These are phyloP conservation scores for Garrulus glandarius DNA, from an alignment of 2,797 vertebrate genomes.

Conservation along the genomic window DNA sequence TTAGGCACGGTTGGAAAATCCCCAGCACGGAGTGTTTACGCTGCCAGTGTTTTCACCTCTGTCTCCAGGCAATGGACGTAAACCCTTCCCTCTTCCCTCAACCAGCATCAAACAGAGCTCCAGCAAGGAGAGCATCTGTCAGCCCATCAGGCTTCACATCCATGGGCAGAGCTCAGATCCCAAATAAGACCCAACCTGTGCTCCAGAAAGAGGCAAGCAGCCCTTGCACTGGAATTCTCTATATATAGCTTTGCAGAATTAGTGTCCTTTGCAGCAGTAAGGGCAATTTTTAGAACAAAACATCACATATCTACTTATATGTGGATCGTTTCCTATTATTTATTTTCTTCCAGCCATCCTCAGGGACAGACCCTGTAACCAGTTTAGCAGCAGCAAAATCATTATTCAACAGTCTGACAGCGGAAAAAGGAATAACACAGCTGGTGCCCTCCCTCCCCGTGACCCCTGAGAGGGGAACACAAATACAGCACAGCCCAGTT, in stretches of 20 bases:
- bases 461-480: background rate
- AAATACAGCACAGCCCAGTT: background rate
- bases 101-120: conserved; percentile 75
- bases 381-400: conserved; percentile 23
- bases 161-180: conserved; percentile 79
- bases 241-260: conserved; percentile 47
- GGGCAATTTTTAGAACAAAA: conserved; percentile 59
- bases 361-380: conserved; percentile 17
- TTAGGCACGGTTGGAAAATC: conserved; percentile 58
- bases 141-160: conserved; percentile 67
- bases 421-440: background rate
- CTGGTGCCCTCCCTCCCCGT: background rate
- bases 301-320: conserved; percentile 47
- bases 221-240: conserved; percentile 36
- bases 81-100: conserved; percentile 78
- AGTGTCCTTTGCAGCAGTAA: background rate
- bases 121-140: conserved; percentile 77
- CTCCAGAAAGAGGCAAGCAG: background rate
- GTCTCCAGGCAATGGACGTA: conserved; percentile 74
- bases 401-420: conserved; percentile 34
- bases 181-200: conserved; percentile 83
- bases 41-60: conserved; percentile 67
- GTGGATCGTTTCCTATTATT: conserved; percentile 36
- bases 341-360: conserved; percentile 55
- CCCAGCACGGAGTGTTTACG: conserved; percentile 47